Conservation (phyloP, 2,888 invertebrate genomes). For the Galerucella calmariensis region DNA sequence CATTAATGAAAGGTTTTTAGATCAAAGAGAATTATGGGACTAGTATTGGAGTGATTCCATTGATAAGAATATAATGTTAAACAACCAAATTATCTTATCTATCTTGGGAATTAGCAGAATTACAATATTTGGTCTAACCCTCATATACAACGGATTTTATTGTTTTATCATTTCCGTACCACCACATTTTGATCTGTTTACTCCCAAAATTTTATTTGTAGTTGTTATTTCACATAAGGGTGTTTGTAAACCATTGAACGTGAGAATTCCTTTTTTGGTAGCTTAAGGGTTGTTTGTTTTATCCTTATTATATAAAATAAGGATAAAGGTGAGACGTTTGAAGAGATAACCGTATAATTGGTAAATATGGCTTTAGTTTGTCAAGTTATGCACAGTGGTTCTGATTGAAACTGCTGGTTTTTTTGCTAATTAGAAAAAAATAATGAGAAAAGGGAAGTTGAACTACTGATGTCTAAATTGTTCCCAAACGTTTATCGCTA, state of each 20-base stretch:
- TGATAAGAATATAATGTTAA: too few species aligned
- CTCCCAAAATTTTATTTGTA: constrained; percentile 11
- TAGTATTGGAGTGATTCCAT: too few species aligned
- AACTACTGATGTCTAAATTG: background rate
- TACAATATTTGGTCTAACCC: background rate
- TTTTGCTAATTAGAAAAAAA: too few species aligned
- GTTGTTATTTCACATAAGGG: constrained; percentile 2
- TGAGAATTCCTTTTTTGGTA: constrained; percentile 12
- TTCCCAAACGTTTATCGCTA: too few species aligned
- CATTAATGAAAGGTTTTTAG: too few species aligned
- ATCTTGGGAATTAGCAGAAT: background rate
- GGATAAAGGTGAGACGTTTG: background rate
- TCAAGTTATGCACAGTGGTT: background rate
- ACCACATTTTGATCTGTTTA: constrained; percentile 1
- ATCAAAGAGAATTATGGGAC: too few species aligned
- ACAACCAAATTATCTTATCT: background rate
- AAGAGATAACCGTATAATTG: background rate
- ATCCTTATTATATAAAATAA: background rate
- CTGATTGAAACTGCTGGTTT: background rate
- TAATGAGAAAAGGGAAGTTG: too few species aligned
- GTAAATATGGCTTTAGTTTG: constrained; percentile 1
- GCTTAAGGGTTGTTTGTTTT: constrained; percentile 7
- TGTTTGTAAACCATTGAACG: constrained; percentile 17
- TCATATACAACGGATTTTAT: background rate
- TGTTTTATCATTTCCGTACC: background rate